These are phyloP conservation scores for Caloenas nicobarica DNA, from an alignment of 2,113 vertebrate species.

Conservation along the genomic window DNA sequence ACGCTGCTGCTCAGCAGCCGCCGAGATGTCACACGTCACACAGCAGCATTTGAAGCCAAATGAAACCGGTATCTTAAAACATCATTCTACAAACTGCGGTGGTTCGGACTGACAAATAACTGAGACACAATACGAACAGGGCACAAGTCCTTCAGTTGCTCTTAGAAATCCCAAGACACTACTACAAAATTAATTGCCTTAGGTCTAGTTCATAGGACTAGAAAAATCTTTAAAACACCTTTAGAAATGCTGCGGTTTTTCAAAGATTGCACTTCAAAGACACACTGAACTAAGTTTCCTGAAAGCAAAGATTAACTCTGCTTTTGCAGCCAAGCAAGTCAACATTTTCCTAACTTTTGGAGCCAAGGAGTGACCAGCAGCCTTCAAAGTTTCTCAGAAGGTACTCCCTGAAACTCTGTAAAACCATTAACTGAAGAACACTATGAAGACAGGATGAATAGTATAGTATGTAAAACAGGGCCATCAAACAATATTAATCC, in stretches of 20 bases:
- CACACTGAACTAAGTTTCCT: background rate
- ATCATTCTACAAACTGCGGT: background rate
- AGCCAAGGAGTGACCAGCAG: background rate
- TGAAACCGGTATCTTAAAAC: background rate
- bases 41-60: background rate
- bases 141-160: background rate
- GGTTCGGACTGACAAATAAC: background rate
- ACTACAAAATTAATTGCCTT: background rate
- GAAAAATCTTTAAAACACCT: background rate
- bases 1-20: background rate
- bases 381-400: background rate
- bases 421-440: background rate
- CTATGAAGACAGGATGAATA: background rate
- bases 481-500: background rate
- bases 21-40: background rate
- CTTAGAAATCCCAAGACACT: background rate
- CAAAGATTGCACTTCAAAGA: background rate
- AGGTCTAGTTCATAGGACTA: background rate
- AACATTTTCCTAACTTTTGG: background rate
- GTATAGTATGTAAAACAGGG: background rate
- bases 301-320: background rate
- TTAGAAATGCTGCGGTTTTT: background rate
- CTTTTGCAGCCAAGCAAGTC: background rate
- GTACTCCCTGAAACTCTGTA: background rate
- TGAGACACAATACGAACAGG: background rate